A percentile compares a stretch with the other conserved stretches of the same genome.
phyloP scores from a whole-genome alignment of 2,113 vertebrate genomes.

The Crotophaga sulcirostris region DNA sequence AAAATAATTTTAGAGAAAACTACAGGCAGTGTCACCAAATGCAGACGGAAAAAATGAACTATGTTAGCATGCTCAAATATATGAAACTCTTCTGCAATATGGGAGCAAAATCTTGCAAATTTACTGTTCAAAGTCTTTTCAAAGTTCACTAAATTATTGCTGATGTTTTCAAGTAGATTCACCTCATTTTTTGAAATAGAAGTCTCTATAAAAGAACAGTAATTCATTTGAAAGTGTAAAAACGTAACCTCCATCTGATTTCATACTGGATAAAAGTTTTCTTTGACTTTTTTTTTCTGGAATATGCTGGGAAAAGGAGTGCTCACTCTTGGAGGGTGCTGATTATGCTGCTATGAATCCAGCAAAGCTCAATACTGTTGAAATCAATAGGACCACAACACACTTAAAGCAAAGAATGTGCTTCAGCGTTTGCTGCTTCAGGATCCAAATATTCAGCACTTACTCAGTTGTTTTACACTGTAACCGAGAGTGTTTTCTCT shows the following conservation, averaged over 20 bases:
- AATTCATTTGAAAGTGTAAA: background rate
- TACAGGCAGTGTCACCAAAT: background rate
- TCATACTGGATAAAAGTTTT: background rate
- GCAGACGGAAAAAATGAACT: background rate
- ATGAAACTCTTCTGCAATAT: background rate
- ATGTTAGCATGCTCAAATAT: background rate
- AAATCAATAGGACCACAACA: conserved; percentile 3
- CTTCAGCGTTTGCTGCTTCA: conserved; percentile 6
- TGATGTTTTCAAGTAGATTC: background rate
- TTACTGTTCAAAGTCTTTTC: background rate
- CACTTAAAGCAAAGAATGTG: background rate
- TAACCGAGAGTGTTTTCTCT: background rate
- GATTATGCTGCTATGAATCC: background rate
- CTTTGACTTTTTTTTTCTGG: background rate
- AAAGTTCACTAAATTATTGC: background rate
- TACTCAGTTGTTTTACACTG: background rate
- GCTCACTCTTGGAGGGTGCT: background rate
- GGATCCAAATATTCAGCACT: background rate
- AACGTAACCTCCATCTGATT: background rate
- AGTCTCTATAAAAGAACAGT: background rate
- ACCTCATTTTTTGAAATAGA: background rate
- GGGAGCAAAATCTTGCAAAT: background rate
- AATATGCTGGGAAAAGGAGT: background rate
- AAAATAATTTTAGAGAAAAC: background rate
- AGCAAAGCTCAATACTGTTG: background rate